A percentile compares a stretch with the other conserved stretches of the same genome.
These are phyloP conservation scores for Felis catus DNA, from an alignment of 2,113 vertebrate genomes.

Conservation along the genomic window F.catus_Fca126_mat1.0 CM031413.1:32671001-32671500, in stretches of 20 bases:
- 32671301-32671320: not conserved
- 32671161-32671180: not conserved
- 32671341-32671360: not conserved
- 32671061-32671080: too few species aligned
- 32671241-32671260: not conserved
- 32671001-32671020: not conserved
- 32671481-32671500: too few species aligned
- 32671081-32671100: not conserved
- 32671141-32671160: not conserved
- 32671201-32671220: not conserved
- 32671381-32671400: not conserved
- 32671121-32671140: not conserved
- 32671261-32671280: slow-evolving; percentile 4
- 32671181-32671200: not conserved
- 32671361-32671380: too few species aligned
- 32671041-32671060: not conserved
- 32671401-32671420: not conserved
- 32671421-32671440: not conserved
- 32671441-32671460: not conserved
- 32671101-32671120: not conserved
- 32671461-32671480: not conserved
- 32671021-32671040: not conserved
- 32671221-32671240: not conserved
- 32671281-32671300: not conserved
- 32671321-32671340: not conserved